Evolutionary conservation across 2,888 invertebrate species (phyloP).

Genomic region (Eupeodes luniger): DNA sequence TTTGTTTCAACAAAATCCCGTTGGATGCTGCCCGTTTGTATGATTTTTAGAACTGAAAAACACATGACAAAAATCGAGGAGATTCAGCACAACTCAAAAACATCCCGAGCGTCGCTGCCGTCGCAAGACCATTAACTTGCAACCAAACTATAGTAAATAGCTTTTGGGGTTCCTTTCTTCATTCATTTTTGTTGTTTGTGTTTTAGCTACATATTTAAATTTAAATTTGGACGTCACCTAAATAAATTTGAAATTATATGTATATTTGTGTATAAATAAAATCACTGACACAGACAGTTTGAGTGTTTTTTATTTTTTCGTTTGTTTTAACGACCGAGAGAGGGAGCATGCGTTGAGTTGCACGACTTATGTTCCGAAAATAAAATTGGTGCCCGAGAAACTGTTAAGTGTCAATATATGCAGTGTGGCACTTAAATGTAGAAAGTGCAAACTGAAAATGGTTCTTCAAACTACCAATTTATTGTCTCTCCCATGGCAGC

Average conservation of each 20-base stretch:
- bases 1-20: conserved; percentile 42
- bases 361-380: conserved; percentile 53
- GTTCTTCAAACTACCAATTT: conserved; percentile 50
- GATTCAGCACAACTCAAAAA: conserved; percentile 53
- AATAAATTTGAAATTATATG: conserved; percentile 71
- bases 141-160: conserved; percentile 47
- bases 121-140: conserved; percentile 42
- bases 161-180: conserved; percentile 42
- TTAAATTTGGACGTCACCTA: conserved; percentile 75
- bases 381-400: conserved; percentile 59
- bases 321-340: conserved; percentile 1
- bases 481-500: conserved; percentile 12
- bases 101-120: neutral
- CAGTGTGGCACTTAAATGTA: conserved; percentile 29
- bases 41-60: conserved; percentile 60
- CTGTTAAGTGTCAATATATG: conserved; percentile 1
- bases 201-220: conserved; percentile 40
- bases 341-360: conserved; percentile 70
- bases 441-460: conserved; percentile 48
- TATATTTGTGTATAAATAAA: conserved; percentile 63
- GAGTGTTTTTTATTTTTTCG: conserved; percentile 25
- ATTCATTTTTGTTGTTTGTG: conserved; percentile 42
- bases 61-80: conserved; percentile 64
- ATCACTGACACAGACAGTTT: conserved; percentile 68
- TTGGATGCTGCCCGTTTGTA: conserved; percentile 35